Conservation (phyloP, 2,797 vertebrate species). For the Staurois parvus region DNA sequence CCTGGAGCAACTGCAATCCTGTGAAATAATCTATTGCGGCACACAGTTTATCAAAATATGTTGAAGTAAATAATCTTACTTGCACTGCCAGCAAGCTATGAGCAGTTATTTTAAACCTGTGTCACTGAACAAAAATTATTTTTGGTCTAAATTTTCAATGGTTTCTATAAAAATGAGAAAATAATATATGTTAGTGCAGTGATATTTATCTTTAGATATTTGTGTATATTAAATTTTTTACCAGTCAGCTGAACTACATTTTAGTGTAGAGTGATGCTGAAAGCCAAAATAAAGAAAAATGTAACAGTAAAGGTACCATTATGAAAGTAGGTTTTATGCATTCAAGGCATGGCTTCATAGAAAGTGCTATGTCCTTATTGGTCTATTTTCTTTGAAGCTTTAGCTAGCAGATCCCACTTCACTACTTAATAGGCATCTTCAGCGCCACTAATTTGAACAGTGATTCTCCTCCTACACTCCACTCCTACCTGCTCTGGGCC, state of each 20-base stretch:
- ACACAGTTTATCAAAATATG: conserved; percentile 66
- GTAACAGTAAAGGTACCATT: no score
- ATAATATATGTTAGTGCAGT: neutral
- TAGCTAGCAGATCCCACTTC: no score
- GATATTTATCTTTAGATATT: neutral
- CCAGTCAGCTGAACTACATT: neutral
- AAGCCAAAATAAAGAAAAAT: no score
- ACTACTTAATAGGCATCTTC: no score
- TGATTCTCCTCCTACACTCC: no score
- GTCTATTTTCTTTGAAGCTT: no score
- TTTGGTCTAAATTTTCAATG: neutral
- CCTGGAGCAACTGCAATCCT: conserved; percentile 64
- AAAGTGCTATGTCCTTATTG: no score
- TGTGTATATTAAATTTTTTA: neutral
- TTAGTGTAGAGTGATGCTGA: no score
- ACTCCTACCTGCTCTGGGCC: no score
- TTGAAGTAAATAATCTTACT: conserved; percentile 66
- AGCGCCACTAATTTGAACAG: no score
- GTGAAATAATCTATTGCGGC: conserved; percentile 61
- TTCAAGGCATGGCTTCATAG: no score
- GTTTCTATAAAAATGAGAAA: neutral
- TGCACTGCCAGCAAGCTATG: conserved; percentile 25
- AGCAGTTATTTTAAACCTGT: conserved; percentile 4
- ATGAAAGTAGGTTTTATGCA: no score
- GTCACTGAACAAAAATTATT: conserved; percentile 4